Evolutionary conservation across 1,140 invertebrate species (phyloP).

Genomic region (Coptotermes formosanus): DNA sequence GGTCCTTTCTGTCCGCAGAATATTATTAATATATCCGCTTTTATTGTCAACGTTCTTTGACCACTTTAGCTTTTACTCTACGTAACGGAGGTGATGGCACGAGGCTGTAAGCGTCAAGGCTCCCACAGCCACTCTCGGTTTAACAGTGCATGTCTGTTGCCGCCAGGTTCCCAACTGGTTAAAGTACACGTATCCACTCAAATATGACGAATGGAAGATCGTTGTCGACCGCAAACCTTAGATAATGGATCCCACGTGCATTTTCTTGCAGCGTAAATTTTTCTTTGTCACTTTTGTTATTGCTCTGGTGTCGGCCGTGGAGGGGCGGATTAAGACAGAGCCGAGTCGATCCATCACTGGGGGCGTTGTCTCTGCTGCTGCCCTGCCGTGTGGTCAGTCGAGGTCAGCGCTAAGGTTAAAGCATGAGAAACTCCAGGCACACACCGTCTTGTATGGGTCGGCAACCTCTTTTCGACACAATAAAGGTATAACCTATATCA

Average conservation of each 20-base stretch:
- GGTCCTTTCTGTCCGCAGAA: too few relatives aligned
- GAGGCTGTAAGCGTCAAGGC: too few relatives aligned
- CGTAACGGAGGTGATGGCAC: too few relatives aligned
- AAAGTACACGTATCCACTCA: not conserved
- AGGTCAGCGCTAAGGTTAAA: not conserved
- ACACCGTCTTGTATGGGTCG: not conserved
- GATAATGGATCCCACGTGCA: not conserved
- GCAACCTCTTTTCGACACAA: not conserved
- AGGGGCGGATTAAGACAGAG: not conserved
- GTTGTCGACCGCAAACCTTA: not conserved
- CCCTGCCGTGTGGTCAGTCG: not conserved
- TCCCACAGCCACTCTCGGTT: too few relatives aligned
- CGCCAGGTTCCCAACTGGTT: not conserved
- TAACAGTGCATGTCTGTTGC: too few relatives aligned
- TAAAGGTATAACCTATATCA: not conserved
- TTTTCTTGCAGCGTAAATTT: not conserved
- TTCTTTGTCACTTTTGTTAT: not conserved
- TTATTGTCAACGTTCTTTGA: too few relatives aligned
- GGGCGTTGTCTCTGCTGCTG: not conserved
- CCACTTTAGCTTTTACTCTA: too few relatives aligned
- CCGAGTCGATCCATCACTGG: slow-evolving; percentile 6
- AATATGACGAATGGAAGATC: slow-evolving; percentile 12
- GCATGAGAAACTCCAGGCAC: not conserved
- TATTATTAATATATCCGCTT: too few relatives aligned
- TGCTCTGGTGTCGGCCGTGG: not conserved